Percentiles rank a stretch among this genome's conserved stretches.
These are phyloP conservation scores for Pristiophorus japonicus DNA, from an alignment of 2,113 vertebrate species.

Conservation along the genomic window DNA sequence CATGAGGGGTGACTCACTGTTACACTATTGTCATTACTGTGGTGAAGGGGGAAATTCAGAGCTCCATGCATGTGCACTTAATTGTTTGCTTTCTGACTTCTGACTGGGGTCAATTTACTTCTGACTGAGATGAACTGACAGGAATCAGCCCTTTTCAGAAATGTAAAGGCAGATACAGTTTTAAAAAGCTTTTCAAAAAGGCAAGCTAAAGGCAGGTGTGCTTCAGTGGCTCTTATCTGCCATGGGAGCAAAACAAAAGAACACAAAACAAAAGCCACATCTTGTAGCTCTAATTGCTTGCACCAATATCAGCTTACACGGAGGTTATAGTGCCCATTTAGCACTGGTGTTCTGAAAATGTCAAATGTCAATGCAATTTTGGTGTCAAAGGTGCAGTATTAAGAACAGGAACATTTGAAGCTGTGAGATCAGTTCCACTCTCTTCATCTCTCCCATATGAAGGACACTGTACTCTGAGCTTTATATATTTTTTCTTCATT, in stretches of 20 bases:
- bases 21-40: neutral
- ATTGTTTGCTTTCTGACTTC: neutral
- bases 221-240: neutral
- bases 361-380: neutral
- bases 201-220: neutral
- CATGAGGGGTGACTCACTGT: neutral
- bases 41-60: neutral
- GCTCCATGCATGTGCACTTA: neutral
- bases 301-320: neutral
- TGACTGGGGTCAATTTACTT: neutral
- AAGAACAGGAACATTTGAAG: neutral
- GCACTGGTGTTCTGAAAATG: neutral
- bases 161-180: neutral
- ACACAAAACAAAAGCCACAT: neutral
- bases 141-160: neutral
- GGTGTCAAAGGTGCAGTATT: neutral
- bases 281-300: neutral
- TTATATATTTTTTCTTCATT: neutral
- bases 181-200: neutral
- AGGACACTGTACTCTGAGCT: neutral
- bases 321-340: neutral
- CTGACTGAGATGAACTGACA: neutral
- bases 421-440: neutral
- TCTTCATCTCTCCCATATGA: neutral
- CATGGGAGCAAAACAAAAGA: neutral